Evolutionary conservation across 92 coral and sea anemone species (phyloP).

Genomic region (Parazoanthus atlanticus): DNA sequence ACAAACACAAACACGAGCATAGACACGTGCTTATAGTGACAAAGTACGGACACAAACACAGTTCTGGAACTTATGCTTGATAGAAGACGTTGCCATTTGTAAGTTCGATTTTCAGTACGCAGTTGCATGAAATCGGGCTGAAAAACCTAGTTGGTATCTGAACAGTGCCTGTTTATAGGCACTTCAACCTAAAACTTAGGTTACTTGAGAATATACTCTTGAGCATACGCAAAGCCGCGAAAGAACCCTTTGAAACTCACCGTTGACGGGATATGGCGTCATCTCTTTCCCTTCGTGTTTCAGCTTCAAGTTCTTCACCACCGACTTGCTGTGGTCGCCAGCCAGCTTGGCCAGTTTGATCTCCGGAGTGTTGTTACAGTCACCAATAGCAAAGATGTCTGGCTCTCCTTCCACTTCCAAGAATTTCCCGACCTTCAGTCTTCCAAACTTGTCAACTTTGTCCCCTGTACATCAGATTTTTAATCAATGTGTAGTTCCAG

Average conservation of each 20-base stretch:
- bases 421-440: slow-evolving; percentile 80
- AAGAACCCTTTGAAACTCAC: neutral
- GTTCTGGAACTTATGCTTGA: too few species aligned
- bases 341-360: slow-evolving; percentile 87
- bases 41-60: neutral
- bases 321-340: slow-evolving; percentile 69
- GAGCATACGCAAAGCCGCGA: neutral
- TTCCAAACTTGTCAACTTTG: slow-evolving; percentile 81
- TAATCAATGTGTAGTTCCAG: neutral
- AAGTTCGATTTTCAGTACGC: too few species aligned
- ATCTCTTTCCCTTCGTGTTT: slow-evolving; percentile 82
- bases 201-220: too few species aligned
- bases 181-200: neutral
- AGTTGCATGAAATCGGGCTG: too few species aligned
- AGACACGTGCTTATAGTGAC: neutral
- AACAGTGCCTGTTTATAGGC: too few species aligned
- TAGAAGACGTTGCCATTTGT: too few species aligned
- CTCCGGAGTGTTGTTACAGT: slow-evolving; percentile 88
- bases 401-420: slow-evolving; percentile 80
- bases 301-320: slow-evolving; percentile 75
- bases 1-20: neutral
- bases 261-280: slow-evolving; percentile 65
- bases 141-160: neutral
- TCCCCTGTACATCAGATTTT: slow-evolving; percentile 54
- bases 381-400: slow-evolving; percentile 97